A percentile compares a stretch with the other conserved stretches of the same genome.
These are phyloP conservation scores for Hoplostethus atlanticus DNA, from an alignment of 2,797 vertebrate species.

Conservation along the genomic window DNA sequence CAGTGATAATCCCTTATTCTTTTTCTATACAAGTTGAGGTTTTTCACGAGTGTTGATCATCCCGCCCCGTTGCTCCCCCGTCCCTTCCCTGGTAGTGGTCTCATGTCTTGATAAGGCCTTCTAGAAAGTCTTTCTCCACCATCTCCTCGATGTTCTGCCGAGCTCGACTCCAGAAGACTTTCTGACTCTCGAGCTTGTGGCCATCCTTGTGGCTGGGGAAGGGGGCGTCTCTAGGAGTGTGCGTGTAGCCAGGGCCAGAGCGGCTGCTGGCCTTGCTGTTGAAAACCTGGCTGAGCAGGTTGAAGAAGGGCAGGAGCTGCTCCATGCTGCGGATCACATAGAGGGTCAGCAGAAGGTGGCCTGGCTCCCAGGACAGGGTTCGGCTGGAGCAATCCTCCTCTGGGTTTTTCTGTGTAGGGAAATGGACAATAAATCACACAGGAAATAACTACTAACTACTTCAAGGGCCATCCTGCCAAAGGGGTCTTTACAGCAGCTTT, in stretches of 20 bases:
- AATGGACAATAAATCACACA: not conserved
- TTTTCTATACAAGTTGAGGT: slow-evolving; percentile 78
- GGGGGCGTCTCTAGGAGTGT: slow-evolving; percentile 83
- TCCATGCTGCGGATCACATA: slow-evolving; percentile 96
- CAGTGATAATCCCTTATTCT: slow-evolving; percentile 59
- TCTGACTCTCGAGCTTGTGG: slow-evolving; percentile 94
- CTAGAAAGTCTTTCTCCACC: slow-evolving; percentile 98
- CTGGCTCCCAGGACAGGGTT: slow-evolving; percentile 93
- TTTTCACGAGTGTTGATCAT: slow-evolving; percentile 80
- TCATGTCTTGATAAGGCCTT: slow-evolving; percentile 97
- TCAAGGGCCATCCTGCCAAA: too few species aligned
- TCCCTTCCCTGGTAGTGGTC: slow-evolving; percentile 5
- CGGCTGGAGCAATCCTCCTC: slow-evolving; percentile 93
- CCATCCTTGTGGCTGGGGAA: slow-evolving; percentile 89
- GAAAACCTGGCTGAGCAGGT: slow-evolving; percentile 96
- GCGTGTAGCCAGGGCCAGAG: slow-evolving; percentile 86
- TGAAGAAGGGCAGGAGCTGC: slow-evolving; percentile 98
- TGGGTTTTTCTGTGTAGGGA: slow-evolving; percentile 90
- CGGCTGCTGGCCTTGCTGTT: slow-evolving; percentile 95
- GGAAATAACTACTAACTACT: too few species aligned
- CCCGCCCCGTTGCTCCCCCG: slow-evolving; percentile 39
- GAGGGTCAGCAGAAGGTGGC: slow-evolving; percentile 92
- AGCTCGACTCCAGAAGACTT: slow-evolving; percentile 94
- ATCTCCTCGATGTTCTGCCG: slow-evolving; percentile 98
- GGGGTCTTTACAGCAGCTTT: not conserved